Evolutionary conservation across 1,140 invertebrate species (phyloP).

Genomic region (Linepithema humile): DNA sequence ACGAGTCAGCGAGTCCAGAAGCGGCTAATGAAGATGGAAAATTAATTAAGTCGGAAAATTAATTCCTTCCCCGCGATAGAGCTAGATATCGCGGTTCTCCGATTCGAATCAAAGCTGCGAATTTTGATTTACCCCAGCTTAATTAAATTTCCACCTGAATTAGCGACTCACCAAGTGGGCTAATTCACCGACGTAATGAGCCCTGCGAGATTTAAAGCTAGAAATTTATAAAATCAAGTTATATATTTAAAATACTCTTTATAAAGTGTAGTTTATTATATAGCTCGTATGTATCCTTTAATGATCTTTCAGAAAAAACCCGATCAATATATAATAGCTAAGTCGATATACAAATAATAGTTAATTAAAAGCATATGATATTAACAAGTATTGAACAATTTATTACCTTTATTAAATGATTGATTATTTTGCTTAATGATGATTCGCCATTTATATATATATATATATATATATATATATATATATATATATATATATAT

Average conservation of each 20-base stretch:
- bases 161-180: slow-evolving; percentile 10
- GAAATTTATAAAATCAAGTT: slow-evolving; percentile 23
- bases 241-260: background rate
- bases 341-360: too few relatives aligned
- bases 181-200: slow-evolving; percentile 22
- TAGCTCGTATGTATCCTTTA: background rate
- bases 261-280: background rate
- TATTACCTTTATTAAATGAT: background rate
- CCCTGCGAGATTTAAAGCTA: background rate
- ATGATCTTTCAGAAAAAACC: background rate
- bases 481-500: too few relatives aligned
- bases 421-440: background rate
- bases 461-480: too few relatives aligned
- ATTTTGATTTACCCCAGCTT: slow-evolving; percentile 44
- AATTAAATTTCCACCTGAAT: slow-evolving; percentile 53
- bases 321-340: background rate
- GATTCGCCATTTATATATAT: slow-evolving; percentile 1
- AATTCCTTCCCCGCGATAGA: slow-evolving; percentile 31
- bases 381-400: slow-evolving; percentile 8
- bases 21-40: slow-evolving; percentile 51
- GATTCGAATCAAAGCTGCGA: slow-evolving; percentile 48
- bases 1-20: slow-evolving; percentile 29
- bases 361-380: background rate
- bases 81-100: slow-evolving; percentile 32
- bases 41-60: slow-evolving; percentile 57